A percentile compares a stretch with the other conserved stretches of the same genome.
Evolutionary conservation across 2,888 invertebrate genomes (phyloP).

Genomic region (Platycheirus rosarum): DNA sequence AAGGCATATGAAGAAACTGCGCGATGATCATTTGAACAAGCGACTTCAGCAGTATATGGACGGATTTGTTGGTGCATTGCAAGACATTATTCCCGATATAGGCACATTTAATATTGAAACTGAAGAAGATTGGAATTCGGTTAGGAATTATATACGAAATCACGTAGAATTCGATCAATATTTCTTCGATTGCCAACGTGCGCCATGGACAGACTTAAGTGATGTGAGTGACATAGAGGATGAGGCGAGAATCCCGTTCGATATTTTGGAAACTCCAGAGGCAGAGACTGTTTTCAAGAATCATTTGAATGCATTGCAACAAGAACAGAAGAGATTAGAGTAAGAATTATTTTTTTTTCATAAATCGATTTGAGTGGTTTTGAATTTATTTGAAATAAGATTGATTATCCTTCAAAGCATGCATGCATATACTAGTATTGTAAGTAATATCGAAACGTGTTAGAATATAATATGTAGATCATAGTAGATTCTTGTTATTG

Average conservation of each 20-base stretch:
- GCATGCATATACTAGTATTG: not conserved
- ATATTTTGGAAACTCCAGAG: constrained; percentile 94
- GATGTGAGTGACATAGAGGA: constrained; percentile 85
- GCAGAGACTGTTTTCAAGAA: constrained; percentile 96
- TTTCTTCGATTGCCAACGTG: constrained; percentile 93
- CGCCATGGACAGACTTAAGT: constrained; percentile 89
- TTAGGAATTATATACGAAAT: constrained; percentile 92
- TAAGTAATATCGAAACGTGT: not conserved
- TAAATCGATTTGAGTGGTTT: constrained; percentile 4
- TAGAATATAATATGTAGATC: too few relatives aligned
- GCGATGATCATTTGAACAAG: constrained; percentile 90
- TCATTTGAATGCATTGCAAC: constrained; percentile 94
- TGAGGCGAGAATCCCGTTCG: constrained; percentile 94
- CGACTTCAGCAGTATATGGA: constrained; percentile 90
- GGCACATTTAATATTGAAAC: constrained; percentile 84
- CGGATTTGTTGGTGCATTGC: constrained; percentile 89
- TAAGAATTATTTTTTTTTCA: constrained; percentile 83
- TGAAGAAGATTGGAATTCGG: constrained; percentile 93
- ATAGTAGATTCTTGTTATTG: too few relatives aligned
- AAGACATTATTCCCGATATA: constrained; percentile 91
- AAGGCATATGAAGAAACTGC: constrained; percentile 90
- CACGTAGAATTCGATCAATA: constrained; percentile 97
- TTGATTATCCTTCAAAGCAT: constrained; percentile 12
- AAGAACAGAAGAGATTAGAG: constrained; percentile 96
- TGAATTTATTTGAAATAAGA: not conserved